Percentiles rank a stretch among this genome's conserved stretches.
Evolutionary conservation across 2,797 vertebrate species (phyloP).

Genomic region (Calcarius lapponicus): DNA sequence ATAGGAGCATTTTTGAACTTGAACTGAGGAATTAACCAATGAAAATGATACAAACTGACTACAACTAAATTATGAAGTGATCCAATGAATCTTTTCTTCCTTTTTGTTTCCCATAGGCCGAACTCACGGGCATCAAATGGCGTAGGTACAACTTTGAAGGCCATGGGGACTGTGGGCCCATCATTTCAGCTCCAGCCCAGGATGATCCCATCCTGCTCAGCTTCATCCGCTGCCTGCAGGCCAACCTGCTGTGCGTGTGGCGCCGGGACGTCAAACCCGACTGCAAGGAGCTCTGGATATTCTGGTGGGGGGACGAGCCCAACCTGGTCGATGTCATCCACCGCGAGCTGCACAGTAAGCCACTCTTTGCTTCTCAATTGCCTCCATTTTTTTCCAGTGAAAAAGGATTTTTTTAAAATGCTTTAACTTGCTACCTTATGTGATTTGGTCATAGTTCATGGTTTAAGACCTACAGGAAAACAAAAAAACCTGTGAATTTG

Average conservation of each 20-base stretch:
- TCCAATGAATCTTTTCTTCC: neutral
- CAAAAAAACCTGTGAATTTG: neutral
- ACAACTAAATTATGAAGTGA: neutral
- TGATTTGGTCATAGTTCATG: neutral
- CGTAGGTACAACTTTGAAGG: slow-evolving; percentile 95
- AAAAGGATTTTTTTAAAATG: fast-evolving
- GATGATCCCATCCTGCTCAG: slow-evolving; percentile 96
- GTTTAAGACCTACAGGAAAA: neutral
- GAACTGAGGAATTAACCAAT: neutral
- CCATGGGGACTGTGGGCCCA: slow-evolving; percentile 92
- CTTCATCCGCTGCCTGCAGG: slow-evolving; percentile 96
- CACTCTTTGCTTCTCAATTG: fast-evolving
- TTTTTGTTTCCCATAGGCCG: slow-evolving; percentile 80
- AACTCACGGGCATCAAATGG: slow-evolving; percentile 99
- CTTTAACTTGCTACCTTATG: neutral
- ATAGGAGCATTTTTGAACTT: neutral
- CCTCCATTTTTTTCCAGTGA: neutral
- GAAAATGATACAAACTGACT: neutral
- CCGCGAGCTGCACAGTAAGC: slow-evolving; percentile 93
- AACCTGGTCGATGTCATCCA: slow-evolving; percentile 94
- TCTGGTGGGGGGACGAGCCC: slow-evolving; percentile 98
- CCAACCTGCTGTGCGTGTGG: slow-evolving; percentile 97
- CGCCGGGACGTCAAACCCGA: slow-evolving; percentile 92
- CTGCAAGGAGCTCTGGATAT: slow-evolving; percentile 97
- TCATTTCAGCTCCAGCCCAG: slow-evolving; percentile 96